Base-by-base conservation (phyloP, 2,888 invertebrate species). In the Hylaea fasciaria region DNA sequence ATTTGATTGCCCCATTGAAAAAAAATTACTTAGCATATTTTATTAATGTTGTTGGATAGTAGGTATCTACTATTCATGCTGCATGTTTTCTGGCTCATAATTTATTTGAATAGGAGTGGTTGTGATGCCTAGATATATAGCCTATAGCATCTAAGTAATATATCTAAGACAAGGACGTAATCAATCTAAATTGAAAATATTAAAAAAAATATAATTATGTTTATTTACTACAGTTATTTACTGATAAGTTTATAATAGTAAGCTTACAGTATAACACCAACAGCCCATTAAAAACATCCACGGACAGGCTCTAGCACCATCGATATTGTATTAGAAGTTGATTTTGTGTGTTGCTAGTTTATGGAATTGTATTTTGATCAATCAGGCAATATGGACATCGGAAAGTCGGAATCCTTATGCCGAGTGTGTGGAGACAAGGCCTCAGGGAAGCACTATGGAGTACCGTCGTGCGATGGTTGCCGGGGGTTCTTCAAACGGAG, bases 401-500 rank as follows among this genome's bases (percentile, higher is more conserved):
- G 83, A 13, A 94, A 94, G 75, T 87, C 89, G 16, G 94, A 95
- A 78, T 91, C 94, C 11, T 85, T 96, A 55, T 98, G 98, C 81
- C 95, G 96, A 63, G 97, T 98, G 12, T 98, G 98, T 81, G 98
- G 98, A 0, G 98, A 98, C 91, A 83, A 92, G 67, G 91, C 92
- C 0, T 94, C 94, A 0, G 97, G 97, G 11, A 97, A 97, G 79
- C 98, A 98, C 87, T 98, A 98, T 85, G 98, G 98, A 0, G 97
- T 97, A 5, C 95, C 97, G 0, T 96, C 96, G 50, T 98, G 97
- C 83, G 96, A 97, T 59, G 91, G 91, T 37, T 98, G 98, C 82
- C 93, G 98, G 51, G 98, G 98, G 4, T 98, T 98, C 92, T 98
- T 98, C 93, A 98, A 98, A 85, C 92, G 98, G 69, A 97, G 97